Conservation (phyloP, 2,888 invertebrate genomes). For the Miltochrista miniata region DNA sequence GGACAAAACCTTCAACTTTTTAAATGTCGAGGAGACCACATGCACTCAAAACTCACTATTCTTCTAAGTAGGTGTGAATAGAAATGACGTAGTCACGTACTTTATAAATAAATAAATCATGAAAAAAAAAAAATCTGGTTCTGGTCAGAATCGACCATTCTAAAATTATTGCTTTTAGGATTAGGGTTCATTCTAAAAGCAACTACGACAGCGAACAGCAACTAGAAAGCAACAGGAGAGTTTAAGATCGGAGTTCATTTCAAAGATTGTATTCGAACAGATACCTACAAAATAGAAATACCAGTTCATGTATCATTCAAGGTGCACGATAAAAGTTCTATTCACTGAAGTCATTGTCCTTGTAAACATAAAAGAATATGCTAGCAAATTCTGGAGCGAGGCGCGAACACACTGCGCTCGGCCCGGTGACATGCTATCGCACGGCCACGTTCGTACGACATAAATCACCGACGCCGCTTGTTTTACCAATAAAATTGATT, state of each 20-base stretch:
- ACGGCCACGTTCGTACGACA: constrained; percentile 70
- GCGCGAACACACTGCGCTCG: constrained; percentile 60
- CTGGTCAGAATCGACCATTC: too few species aligned
- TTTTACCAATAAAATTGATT: constrained; percentile 81
- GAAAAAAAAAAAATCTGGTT: too few species aligned
- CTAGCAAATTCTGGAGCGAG: constrained; percentile 73
- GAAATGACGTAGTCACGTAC: too few species aligned
- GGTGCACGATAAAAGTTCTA: constrained; percentile 26
- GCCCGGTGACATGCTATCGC: constrained; percentile 74
- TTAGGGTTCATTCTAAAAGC: too few species aligned
- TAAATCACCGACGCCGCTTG: constrained; percentile 77
- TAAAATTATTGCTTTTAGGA: too few species aligned
- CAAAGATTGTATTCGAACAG: too few species aligned
- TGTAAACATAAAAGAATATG: constrained; percentile 73
- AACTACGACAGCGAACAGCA: too few species aligned
- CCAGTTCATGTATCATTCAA: background rate
- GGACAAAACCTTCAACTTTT: constrained; percentile 27
- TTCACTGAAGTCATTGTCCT: constrained; percentile 48
- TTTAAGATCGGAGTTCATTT: too few species aligned
- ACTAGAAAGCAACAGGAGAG: too few species aligned
- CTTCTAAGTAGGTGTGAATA: too few species aligned
- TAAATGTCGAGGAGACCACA: constrained; percentile 22
- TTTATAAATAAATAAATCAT: too few species aligned
- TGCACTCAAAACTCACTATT: too few species aligned
- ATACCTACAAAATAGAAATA: background rate